Percentiles rank a stretch among this genome's conserved stretches.
phyloP scores from a whole-genome alignment of 2,113 vertebrate species.

The Sapayoa aenigma region DNA sequence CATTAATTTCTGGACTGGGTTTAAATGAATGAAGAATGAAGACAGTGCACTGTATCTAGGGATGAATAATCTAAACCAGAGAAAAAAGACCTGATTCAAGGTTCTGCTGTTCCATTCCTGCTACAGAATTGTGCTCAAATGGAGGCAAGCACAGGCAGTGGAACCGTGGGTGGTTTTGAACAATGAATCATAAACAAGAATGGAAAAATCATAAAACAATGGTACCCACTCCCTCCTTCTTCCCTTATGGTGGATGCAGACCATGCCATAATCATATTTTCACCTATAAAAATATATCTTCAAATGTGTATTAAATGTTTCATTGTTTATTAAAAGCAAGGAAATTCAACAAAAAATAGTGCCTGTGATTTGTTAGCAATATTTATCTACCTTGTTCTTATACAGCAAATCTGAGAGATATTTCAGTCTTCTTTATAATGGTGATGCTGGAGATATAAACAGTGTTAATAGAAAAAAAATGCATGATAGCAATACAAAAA shows the following conservation, averaged over 20 bases:
- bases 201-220: neutral
- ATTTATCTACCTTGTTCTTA: slow-evolving; percentile 35
- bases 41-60: neutral
- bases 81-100: neutral
- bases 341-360: neutral
- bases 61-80: neutral
- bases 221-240: neutral
- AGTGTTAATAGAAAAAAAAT: slow-evolving; percentile 47
- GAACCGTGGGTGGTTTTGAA: neutral
- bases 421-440: slow-evolving; percentile 37
- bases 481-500: slow-evolving; percentile 47
- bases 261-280: neutral
- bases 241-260: neutral
- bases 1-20: neutral
- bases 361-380: neutral
- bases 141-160: neutral
- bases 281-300: neutral
- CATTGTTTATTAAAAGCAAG: slow-evolving; percentile 7
- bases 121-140: neutral
- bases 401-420: slow-evolving; percentile 21
- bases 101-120: neutral
- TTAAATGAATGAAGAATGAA: neutral
- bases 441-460: slow-evolving; percentile 51
- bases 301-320: neutral
- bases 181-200: neutral